These are phyloP conservation scores for Craterocephalus amniculus DNA, from an alignment of 2,797 vertebrate genomes.

Conservation along the genomic window DNA sequence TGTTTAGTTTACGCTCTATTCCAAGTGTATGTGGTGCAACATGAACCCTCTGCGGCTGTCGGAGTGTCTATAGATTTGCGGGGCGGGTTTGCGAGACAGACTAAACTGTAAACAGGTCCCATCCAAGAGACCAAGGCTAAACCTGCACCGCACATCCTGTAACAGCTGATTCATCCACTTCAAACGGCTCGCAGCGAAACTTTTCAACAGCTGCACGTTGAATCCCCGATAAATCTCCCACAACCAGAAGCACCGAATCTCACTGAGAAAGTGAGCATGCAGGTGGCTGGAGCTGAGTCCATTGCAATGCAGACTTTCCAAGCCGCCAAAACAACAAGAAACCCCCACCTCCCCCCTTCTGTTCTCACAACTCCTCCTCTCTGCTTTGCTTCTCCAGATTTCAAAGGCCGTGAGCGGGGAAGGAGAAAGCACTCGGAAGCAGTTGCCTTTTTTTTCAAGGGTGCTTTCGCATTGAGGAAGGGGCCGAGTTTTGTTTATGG, in stretches of 20 bases:
- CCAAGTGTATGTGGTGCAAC: constrained; percentile 74
- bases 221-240: constrained; percentile 70
- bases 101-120: constrained; percentile 76
- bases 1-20: constrained; percentile 80
- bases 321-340: constrained; percentile 70
- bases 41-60: constrained; percentile 70
- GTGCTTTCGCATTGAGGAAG: constrained; percentile 50
- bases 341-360: too few species aligned
- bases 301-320: constrained; percentile 76
- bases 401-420: constrained; percentile 63
- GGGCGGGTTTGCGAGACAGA: constrained; percentile 64
- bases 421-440: constrained; percentile 67
- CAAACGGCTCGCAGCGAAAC: constrained; percentile 52
- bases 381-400: constrained; percentile 51
- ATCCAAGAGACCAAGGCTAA: constrained; percentile 58
- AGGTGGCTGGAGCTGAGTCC: constrained; percentile 75
- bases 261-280: constrained; percentile 68
- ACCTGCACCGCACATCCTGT: constrained; percentile 57
- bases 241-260: constrained; percentile 62
- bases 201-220: constrained; percentile 68
- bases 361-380: not conserved
- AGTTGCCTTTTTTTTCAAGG: constrained; percentile 60
- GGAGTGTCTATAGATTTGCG: constrained; percentile 75
- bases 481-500: constrained; percentile 63
- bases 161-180: constrained; percentile 69